Evolutionary conservation across 2,113 vertebrate species (phyloP), one percentile per base, ranked within the genome.

Genomic region (Ammospiza nelsoni): DNA sequence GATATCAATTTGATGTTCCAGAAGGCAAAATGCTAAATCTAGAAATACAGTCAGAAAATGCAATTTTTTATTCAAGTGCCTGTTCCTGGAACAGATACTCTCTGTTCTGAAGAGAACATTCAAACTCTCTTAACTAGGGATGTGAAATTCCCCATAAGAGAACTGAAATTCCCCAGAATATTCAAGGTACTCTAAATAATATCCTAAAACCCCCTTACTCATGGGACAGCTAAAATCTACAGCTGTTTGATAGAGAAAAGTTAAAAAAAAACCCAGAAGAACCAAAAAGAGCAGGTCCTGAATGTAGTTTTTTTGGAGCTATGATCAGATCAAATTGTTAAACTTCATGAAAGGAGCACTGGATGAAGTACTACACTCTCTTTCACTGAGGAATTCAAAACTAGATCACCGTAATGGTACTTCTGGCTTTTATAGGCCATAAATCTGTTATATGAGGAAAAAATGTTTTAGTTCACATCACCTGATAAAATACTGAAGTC

Each of bases 361-460:
- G 46, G 5, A 67, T 89, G 43, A 92, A 92, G 55, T 57, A 74
- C 7, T 93, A 55, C 28, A 57, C 23, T 52, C 24, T 81, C 10
- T 80, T 90, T 84, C 75, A 84, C 33, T 19, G 13, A 82, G 23
- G 15, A 95, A 68, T 33, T 91, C 61, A 90, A 84, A 95, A 82
- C 69, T 84, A 69, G 69, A 95, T 91, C 91, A 94, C 17, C 20
- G 84, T 94, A 94, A 91, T 94, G 48, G 35, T 61, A 31, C n/a
- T 89, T 94, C 80, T 91, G 52, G 37, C 19, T 92, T 96, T 94
- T 91, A 89, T 84, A 87, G 80, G 33, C 69, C 58, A 94, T 94
- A 95, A 95, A 96, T 94, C 84, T 78, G n/a, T 49, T 95, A 78
- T 57, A 84, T 20, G 35, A 79, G 77, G 66, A 82, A 23, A 68